Evolutionary conservation across 2,888 invertebrate species (phyloP).

Genomic region (Cantharis rustica): DNA sequence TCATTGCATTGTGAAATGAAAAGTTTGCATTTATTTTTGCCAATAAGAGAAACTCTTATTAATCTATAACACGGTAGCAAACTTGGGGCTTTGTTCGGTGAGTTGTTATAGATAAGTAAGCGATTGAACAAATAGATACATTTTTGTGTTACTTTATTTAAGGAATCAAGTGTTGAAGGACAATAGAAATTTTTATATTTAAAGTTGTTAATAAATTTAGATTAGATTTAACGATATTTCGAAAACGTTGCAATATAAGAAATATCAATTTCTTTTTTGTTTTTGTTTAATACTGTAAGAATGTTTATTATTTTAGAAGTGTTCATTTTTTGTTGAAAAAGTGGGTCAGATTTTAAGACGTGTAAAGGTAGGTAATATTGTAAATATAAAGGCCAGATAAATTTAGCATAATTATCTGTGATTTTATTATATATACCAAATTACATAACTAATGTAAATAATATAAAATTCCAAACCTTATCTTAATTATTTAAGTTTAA

Average conservation of each 20-base stretch:
- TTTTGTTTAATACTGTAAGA: constrained; percentile 16
- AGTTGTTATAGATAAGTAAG: background rate
- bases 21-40: background rate
- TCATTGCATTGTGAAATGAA: background rate
- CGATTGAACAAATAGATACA: background rate
- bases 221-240: background rate
- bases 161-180: constrained; percentile 11
- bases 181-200: constrained; percentile 26
- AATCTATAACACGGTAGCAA: background rate
- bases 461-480: constrained; percentile 30
- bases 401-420: constrained; percentile 53
- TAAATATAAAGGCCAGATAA: constrained; percentile 50
- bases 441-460: constrained; percentile 39
- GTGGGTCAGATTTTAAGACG: constrained; percentile 16
- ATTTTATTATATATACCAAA: constrained; percentile 52
- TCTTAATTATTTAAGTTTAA: constrained; percentile 49
- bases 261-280: constrained; percentile 13
- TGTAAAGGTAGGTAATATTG: constrained; percentile 25
- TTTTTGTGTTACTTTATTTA: background rate
- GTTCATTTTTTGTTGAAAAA: constrained; percentile 11
- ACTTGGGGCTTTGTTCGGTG: background rate
- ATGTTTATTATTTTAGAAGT: constrained; percentile 7
- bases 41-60: background rate
- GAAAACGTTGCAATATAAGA: constrained; percentile 20
- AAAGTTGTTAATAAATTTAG: background rate